Evolutionary conservation across 2,888 invertebrate genomes (phyloP), one percentile per base, ranked within the genome.

Genomic region (Watsonalla cultraria): DNA sequence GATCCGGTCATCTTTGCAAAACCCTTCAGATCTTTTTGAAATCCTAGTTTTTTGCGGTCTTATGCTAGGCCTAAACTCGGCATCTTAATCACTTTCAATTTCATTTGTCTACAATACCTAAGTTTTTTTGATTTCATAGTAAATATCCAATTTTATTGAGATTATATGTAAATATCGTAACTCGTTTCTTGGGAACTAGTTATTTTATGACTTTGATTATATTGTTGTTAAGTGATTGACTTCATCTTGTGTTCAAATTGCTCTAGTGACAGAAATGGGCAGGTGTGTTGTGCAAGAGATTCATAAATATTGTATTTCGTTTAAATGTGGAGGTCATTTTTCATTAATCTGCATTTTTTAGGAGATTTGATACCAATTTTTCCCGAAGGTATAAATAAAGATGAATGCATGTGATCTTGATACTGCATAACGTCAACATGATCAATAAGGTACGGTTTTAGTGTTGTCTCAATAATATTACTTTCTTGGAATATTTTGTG

Each of bases 401-500:
- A 83, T 76, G 81, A 82, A 78, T 65, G 81, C 73, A 61, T 66
- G 60, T 71, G 67, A 62, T 75, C 66, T 75, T 69, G 62, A 70
- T 79, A 78, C 79, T 80, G 86, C 76, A 78, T 75, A 75, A 76
- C 72, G 74, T 74, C 66, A 48, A 77, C 78, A 89, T 89, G 89
- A 78, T 74, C 70, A 75, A 73, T 59, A 79, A 84, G 86, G 88
- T 87, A 79, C 62, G 66, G 55, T 59, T 60, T 54, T 54, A 45
- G 42, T 51, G 14, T 11, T 37, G 14, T 46, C 37, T 51, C 46
- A 34, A 5, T 14, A 15, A 46, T 52, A 24, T 24, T 24, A 24
- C 2, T 24, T 2, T 46, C 14, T 51, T n/a, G 35, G 14, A 39
- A 39, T 9, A 42, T 34, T 47, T 34, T 42, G 11, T 47, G 35